Evolutionary conservation across 1,140 invertebrate species (phyloP).

Genomic region (Sitophilus oryzae): DNA sequence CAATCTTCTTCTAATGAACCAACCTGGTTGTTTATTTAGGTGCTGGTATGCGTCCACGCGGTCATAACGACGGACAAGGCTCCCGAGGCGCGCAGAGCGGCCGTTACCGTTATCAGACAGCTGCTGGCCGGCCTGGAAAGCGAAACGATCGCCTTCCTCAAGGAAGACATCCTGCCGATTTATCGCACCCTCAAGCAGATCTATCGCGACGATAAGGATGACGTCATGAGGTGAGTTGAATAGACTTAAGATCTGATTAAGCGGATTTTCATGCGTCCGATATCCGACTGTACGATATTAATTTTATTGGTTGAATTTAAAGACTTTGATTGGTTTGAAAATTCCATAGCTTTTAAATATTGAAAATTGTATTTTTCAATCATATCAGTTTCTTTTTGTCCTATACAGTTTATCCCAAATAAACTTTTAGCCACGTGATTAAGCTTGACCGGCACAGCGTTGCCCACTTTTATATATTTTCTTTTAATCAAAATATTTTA

Average conservation of each 20-base stretch:
- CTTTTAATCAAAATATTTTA: too few species aligned
- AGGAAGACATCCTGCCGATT: constrained; percentile 59
- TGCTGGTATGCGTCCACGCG: constrained; percentile 61
- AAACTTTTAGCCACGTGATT: too few species aligned
- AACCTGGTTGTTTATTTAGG: constrained; percentile 46
- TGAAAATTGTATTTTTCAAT: too few species aligned
- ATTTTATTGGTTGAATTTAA: too few species aligned
- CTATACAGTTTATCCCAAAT: too few species aligned
- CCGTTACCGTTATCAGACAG: constrained; percentile 65
- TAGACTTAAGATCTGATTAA: background rate
- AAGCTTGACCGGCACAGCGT: too few species aligned
- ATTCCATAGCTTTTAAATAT: background rate
- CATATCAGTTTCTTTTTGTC: too few species aligned
- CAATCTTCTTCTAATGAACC: too few species aligned
- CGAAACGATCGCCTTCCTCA: constrained; percentile 59
- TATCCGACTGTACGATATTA: too few species aligned
- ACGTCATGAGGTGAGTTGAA: constrained; percentile 49
- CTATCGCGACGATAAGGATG: constrained; percentile 60
- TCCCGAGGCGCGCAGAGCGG: constrained; percentile 69
- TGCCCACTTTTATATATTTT: too few species aligned
- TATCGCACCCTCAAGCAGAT: constrained; percentile 65
- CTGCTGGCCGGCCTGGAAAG: constrained; percentile 67
- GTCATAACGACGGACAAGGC: constrained; percentile 63
- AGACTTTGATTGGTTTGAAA: too few species aligned
- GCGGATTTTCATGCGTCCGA: background rate